Percentiles rank a stretch among this genome's conserved stretches.
phyloP scores from a whole-genome alignment of 2,113 vertebrate genomes.

The Haemorhous mexicanus region DNA sequence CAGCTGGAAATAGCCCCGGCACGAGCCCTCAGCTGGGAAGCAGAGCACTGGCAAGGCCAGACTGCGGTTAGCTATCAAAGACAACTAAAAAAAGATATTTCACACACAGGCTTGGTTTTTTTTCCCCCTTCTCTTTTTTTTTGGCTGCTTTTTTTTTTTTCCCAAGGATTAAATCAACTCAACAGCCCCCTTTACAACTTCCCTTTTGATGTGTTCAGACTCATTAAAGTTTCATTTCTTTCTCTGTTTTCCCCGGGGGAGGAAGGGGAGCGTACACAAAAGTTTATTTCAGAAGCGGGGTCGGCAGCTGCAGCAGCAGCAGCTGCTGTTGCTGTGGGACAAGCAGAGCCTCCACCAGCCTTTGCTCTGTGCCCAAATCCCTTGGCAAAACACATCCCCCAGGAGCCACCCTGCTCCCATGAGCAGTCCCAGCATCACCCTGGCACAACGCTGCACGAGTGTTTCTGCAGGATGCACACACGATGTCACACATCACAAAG shows the following conservation, averaged over 20 bases:
- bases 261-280: conserved; percentile 34
- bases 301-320: conserved; percentile 52
- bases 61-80: conserved; percentile 41
- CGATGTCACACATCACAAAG: fast-evolving
- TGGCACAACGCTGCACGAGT: fast-evolving
- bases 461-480: background rate
- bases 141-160: background rate
- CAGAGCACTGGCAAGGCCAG: background rate
- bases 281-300: conserved; percentile 48
- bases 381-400: background rate
- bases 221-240: conserved; percentile 61
- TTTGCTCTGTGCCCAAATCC: background rate
- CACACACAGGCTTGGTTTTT: background rate
- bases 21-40: conserved; percentile 20
- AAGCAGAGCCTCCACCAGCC: background rate
- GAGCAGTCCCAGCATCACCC: background rate
- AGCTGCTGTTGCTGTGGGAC: conserved; percentile 33
- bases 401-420: fast-evolving
- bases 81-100: conserved; percentile 53
- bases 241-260: conserved; percentile 16
- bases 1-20: background rate
- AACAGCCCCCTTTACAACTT: conserved; percentile 55
- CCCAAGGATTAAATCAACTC: conserved; percentile 49
- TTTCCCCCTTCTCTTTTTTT: fast-evolving
- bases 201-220: conserved; percentile 50